These are phyloP conservation scores for Callocephalon fimbriatum DNA, from an alignment of 2,113 vertebrate genomes.

Conservation along the genomic window DNA sequence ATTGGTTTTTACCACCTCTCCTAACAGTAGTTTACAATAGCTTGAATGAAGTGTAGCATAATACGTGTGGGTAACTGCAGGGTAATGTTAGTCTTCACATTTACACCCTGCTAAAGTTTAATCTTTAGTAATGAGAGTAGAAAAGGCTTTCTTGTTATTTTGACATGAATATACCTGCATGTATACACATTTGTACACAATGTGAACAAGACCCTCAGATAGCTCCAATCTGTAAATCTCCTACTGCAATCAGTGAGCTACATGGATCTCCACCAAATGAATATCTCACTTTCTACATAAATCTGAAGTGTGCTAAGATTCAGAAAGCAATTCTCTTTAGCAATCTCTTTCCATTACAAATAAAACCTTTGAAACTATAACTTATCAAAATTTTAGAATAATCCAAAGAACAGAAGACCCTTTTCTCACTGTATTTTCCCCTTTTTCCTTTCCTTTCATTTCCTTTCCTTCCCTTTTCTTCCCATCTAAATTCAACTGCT, in stretches of 20 bases:
- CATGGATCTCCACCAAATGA: background rate
- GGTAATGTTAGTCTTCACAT: background rate
- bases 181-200: background rate
- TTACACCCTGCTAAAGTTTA: background rate
- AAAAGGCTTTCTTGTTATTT: background rate
- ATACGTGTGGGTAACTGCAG: background rate
- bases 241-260: background rate
- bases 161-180: background rate
- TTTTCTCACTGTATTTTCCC: background rate
- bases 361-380: background rate
- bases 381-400: background rate
- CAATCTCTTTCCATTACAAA: background rate
- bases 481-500: background rate
- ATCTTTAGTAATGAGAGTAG: background rate
- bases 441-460: background rate
- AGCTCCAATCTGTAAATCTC: background rate
- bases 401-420: background rate
- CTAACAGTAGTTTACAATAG: background rate
- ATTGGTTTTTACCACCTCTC: background rate
- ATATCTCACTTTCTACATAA: background rate
- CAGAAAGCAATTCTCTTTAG: background rate
- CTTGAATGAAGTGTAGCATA: background rate
- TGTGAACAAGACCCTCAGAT: background rate
- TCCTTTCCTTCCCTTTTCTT: background rate
- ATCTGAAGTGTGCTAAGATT: background rate